These are phyloP conservation scores for Drosophila neocordata DNA, from an alignment of 1,140 invertebrate genomes.

Conservation along the genomic window DNA sequence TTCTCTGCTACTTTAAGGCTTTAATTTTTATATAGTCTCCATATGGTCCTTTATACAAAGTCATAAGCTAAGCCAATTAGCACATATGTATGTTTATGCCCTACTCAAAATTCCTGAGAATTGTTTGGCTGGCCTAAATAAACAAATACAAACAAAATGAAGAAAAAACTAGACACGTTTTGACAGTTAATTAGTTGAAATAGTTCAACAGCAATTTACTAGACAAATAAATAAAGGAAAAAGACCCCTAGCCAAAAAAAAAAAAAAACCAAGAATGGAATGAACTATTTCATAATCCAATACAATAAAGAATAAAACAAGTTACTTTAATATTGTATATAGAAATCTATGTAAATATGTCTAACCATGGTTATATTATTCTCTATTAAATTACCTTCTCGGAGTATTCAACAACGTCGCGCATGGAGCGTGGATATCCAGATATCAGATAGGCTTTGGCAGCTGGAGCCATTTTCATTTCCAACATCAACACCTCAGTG, in stretches of 20 bases:
- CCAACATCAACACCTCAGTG: slow-evolving; percentile 94
- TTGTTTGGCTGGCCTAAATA: slow-evolving; percentile 37
- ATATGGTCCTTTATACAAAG: background rate
- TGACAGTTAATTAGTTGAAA: slow-evolving; percentile 73
- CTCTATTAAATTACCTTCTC: slow-evolving; percentile 88
- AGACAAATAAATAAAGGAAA: slow-evolving; percentile 44
- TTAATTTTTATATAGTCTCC: background rate
- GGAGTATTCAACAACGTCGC: slow-evolving; percentile 94
- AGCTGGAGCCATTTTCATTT: slow-evolving; percentile 95
- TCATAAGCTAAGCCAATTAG: slow-evolving; percentile 33
- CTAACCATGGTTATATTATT: background rate
- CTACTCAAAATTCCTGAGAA: slow-evolving; percentile 58
- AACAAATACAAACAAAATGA: slow-evolving; percentile 35
- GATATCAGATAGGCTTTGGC: slow-evolving; percentile 97
- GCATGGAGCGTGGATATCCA: slow-evolving; percentile 96
- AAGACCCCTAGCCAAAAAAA: slow-evolving; percentile 26
- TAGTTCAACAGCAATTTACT: slow-evolving; percentile 59
- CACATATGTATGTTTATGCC: slow-evolving; percentile 27
- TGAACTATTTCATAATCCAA: slow-evolving; percentile 48
- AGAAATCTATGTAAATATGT: background rate
- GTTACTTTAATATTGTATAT: background rate
- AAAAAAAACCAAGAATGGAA: background rate
- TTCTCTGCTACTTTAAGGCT: background rate
- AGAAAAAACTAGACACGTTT: slow-evolving; percentile 21
- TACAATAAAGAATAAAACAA: background rate